Evolutionary conservation across 53 echinoderm and acorn worm species (phyloP).

Genomic region (Holothuria leucospilota): DNA sequence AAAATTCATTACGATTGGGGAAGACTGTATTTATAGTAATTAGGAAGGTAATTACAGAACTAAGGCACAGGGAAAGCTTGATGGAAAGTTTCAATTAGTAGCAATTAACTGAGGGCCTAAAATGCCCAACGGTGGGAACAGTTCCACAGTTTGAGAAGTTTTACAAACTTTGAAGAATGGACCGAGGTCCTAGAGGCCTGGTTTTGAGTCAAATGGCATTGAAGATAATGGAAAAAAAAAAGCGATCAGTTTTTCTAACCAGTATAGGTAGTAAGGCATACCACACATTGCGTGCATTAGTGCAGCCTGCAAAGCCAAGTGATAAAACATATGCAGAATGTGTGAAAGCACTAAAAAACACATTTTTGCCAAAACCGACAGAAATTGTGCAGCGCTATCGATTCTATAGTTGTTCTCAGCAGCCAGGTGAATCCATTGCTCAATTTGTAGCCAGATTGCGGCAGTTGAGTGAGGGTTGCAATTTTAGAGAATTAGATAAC

Average conservation of each 20-base stretch:
- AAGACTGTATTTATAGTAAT: no score
- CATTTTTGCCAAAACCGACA: constrained; percentile 29
- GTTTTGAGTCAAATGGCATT: constrained; percentile 53
- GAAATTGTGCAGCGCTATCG: constrained; percentile 30
- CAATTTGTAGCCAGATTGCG: constrained; percentile 25
- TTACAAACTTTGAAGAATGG: constrained; percentile 57
- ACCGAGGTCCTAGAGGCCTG: constrained; percentile 55
- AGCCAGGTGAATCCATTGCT: constrained; percentile 30
- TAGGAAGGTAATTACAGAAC: no score
- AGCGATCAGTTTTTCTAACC: constrained; percentile 52
- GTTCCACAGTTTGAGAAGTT: constrained; percentile 54
- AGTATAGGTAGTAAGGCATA: constrained; percentile 61
- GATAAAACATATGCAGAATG: constrained; percentile 57
- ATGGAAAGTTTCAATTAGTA: no score
- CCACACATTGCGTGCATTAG: constrained; percentile 49
- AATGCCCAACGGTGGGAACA: constrained; percentile 1
- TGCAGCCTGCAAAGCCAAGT: constrained; percentile 63
- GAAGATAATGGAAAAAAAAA: constrained; percentile 33
- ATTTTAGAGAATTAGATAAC: constrained; percentile 48
- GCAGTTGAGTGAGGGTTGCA: constrained; percentile 38
- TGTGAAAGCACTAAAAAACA: constrained; percentile 19
- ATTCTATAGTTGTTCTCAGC: neutral
- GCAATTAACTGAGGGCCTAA: no score
- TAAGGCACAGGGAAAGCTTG: no score
- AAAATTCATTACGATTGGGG: no score